These are phyloP conservation scores for Trichonephila clavipes DNA, from an alignment of 1,140 invertebrate genomes.

Conservation along the genomic window DNA sequence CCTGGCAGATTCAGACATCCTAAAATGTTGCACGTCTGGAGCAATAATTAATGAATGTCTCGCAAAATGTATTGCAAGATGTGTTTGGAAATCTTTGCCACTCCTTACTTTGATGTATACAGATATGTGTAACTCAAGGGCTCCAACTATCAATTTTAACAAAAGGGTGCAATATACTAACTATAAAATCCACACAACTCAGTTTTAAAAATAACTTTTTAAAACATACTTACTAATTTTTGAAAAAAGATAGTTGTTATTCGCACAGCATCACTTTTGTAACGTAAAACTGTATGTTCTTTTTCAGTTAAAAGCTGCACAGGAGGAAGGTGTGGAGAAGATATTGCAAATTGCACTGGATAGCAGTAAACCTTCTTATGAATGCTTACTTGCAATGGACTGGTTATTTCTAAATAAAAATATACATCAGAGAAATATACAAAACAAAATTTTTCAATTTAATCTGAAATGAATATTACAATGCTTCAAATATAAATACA, in stretches of 20 bases:
- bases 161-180: too few relatives aligned
- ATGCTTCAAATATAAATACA: not conserved
- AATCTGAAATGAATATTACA: not conserved
- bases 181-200: too few relatives aligned
- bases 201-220: too few relatives aligned
- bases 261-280: constrained; percentile 91
- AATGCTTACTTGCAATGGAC: constrained; percentile 84
- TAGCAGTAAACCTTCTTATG: constrained; percentile 96
- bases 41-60: too few relatives aligned
- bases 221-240: constrained; percentile 86
- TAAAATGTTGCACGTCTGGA: too few relatives aligned
- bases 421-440: not conserved
- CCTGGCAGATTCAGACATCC: too few relatives aligned
- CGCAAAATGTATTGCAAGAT: too few relatives aligned
- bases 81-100: too few relatives aligned
- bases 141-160: too few relatives aligned
- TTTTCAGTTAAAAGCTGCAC: constrained; percentile 92
- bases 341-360: constrained; percentile 93
- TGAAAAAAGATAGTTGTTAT: constrained; percentile 94
- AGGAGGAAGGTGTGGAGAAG: constrained; percentile 90
- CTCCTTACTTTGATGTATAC: too few relatives aligned
- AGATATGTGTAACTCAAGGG: too few relatives aligned
- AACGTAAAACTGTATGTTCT: constrained; percentile 89
- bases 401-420: constrained; percentile 82
- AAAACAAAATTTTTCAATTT: not conserved